These are phyloP conservation scores for Cyphomyrus discorhynchus DNA, from an alignment of 2,113 vertebrate genomes.

Conservation along the genomic window DNA sequence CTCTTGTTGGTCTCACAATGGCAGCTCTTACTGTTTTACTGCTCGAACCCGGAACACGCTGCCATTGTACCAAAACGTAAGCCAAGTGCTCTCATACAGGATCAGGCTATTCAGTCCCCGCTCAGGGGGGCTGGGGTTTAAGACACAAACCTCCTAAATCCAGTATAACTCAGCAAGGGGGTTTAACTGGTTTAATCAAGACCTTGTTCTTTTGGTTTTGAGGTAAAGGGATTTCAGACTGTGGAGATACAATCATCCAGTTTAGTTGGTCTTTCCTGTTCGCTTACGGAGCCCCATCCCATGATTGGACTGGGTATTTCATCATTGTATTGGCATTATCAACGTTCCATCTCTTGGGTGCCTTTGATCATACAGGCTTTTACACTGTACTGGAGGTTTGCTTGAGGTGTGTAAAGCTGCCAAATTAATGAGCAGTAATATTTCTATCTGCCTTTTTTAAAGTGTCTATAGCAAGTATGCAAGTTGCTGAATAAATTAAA, in stretches of 20 bases:
- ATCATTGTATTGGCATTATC: not conserved
- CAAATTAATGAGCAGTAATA: not conserved
- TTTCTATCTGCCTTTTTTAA: not conserved
- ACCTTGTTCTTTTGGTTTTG: not conserved
- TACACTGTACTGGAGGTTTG: not conserved
- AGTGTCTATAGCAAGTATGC: not conserved
- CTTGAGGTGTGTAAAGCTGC: not conserved
- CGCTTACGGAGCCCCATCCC: not conserved
- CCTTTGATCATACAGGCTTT: not conserved
- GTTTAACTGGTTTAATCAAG: not conserved
- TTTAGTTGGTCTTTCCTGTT: not conserved
- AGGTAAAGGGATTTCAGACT: not conserved
- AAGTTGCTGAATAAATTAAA: not conserved
- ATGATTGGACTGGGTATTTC: not conserved
- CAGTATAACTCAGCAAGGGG: not conserved
- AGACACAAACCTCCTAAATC: not conserved
- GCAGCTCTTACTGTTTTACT: not conserved
- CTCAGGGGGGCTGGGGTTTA: not conserved
- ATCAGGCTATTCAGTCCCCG: not conserved
- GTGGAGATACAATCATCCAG: not conserved
- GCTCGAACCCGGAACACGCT: not conserved
- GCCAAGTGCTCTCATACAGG: not conserved
- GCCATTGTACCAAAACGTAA: not conserved
- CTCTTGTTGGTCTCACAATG: not conserved
- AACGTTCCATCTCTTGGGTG: not conserved